Evolutionary conservation across 2,113 vertebrate species (phyloP), one percentile per base, ranked within the genome.

Genomic region (Aplodontia rufa): DNA sequence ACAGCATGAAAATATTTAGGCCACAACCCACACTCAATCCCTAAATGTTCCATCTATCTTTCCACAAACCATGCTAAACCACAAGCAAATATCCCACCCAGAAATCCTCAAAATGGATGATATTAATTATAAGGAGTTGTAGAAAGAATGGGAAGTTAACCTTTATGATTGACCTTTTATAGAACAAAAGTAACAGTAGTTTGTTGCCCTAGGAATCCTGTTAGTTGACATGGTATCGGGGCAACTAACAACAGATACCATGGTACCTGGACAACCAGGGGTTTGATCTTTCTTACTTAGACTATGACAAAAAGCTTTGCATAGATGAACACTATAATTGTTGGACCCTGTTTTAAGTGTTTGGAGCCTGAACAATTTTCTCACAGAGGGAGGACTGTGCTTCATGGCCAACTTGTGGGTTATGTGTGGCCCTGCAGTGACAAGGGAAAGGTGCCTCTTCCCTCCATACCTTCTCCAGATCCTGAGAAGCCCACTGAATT

Each of bases 171-270:
- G 93, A 82, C 7, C 78, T 87, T 74, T 47, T 69, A 66, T 10
- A 32, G 13, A 64, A 20, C 17, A 10, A 79, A 94, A 92, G 40
- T 74, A 72, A 80, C 8, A 87, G 20, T 26, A 24, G 45, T 69
- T 69, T 53, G n/a, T 62, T 92, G 51, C 28, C 84, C 51, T 55
- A 91, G 72, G 93, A 91, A 85, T 76, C 42, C 66, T 84, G 71
- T 32, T 55, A 62, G 79, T 68, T 91, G 51, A n/a, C 20, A 71
- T n/a, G 32, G 60, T 42, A 28, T 92, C 30, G 53, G n/a, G 42
- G 37, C 26, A 79, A 74, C 40, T 58, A 22, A 58, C 24, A 14
- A 58, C 55, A 58, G 19, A 58, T 58, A 58, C 20, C 55, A 24
- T 58, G 55, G 55, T 8, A 58, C 47, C 32, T 64, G 32, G 13